phyloP scores from a whole-genome alignment of 2,113 vertebrate species.

The Sciurus niger region DNA sequence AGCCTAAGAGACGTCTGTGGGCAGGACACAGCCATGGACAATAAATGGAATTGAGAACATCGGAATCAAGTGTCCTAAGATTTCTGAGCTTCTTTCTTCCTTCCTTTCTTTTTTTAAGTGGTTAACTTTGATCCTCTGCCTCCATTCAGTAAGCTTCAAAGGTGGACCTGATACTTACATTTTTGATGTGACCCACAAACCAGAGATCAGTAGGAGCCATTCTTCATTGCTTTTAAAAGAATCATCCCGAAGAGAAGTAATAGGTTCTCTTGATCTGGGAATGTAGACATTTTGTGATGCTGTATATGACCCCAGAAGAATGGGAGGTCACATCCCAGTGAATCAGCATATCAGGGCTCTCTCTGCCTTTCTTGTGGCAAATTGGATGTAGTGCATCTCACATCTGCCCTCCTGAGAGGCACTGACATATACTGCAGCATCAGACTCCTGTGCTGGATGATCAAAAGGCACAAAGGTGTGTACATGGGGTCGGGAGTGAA shows the following conservation, averaged over 20 bases:
- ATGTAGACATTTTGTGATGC: neutral
- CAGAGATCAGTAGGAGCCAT: neutral
- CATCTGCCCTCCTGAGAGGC: neutral
- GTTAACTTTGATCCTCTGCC: conserved; percentile 34
- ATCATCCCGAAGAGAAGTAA: neutral
- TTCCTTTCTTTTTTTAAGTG: neutral
- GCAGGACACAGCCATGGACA: neutral
- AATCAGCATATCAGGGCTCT: neutral
- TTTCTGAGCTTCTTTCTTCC: neutral
- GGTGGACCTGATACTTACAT: neutral
- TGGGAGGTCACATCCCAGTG: neutral
- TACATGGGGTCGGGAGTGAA: neutral
- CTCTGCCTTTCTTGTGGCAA: neutral
- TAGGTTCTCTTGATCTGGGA: conserved; percentile 19
- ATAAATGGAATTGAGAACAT: neutral
- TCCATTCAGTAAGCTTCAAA: conserved; percentile 55
- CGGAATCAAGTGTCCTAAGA: neutral
- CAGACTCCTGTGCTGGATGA: neutral
- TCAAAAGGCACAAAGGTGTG: neutral
- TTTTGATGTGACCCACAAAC: conserved; percentile 55
- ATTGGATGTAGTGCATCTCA: neutral
- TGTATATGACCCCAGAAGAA: neutral
- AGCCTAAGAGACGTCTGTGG: neutral
- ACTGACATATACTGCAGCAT: too few species aligned
- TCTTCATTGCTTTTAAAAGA: neutral